Percentiles rank a stretch among this genome's conserved stretches.
These are phyloP conservation scores for Lepas anatifera DNA, from an alignment of 2,888 invertebrate genomes.

Conservation along the genomic window DNA sequence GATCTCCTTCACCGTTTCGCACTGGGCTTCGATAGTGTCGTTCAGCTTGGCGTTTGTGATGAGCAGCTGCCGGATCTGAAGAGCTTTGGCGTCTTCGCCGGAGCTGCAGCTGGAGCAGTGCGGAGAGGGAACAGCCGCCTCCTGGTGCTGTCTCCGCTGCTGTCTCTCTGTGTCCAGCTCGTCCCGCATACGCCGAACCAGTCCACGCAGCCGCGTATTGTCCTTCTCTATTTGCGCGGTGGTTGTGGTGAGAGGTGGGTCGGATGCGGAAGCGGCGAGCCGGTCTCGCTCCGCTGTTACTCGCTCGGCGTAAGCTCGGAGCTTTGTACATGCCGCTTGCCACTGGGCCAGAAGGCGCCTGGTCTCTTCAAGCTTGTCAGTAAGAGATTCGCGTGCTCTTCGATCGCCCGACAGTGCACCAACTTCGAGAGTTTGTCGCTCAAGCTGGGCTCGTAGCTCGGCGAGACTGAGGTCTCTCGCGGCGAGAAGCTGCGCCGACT, in stretches of 20 bases:
- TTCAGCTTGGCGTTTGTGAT: slow-evolving; percentile 6
- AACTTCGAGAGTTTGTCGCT: not conserved
- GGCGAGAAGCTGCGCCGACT: not conserved
- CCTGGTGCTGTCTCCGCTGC: not conserved
- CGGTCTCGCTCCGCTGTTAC: not conserved
- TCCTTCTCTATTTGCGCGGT: not conserved
- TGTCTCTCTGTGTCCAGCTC: not conserved
- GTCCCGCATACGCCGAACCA: not conserved
- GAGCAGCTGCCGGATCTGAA: not conserved
- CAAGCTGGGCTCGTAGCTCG: not conserved
- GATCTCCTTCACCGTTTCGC: not conserved
- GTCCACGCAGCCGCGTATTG: not conserved
- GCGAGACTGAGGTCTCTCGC: not conserved
- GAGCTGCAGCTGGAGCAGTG: not conserved
- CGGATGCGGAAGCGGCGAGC: not conserved
- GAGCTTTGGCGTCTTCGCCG: not conserved
- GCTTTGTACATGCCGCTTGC: not conserved
- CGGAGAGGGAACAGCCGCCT: not conserved
- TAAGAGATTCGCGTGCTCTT: too few relatives aligned
- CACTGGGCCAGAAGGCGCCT: not conserved
- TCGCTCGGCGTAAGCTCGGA: not conserved
- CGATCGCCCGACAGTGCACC: not conserved
- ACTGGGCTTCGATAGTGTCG: not conserved
- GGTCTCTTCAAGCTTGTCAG: not conserved
- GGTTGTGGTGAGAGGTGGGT: not conserved